Conservation (phyloP, 1,140 invertebrate genomes). For the Campodea augens region DNA sequence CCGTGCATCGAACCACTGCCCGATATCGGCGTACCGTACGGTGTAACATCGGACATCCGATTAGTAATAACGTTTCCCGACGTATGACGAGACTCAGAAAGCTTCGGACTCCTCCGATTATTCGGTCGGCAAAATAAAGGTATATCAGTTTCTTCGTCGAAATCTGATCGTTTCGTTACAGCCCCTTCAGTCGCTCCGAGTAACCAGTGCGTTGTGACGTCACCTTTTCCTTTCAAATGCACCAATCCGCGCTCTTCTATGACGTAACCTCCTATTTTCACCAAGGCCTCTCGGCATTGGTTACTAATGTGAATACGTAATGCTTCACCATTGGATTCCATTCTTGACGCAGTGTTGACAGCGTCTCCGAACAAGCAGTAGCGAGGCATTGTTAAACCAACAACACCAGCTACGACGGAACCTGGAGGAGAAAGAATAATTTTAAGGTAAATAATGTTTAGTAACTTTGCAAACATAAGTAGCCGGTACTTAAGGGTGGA, state of each 20-base stretch:
- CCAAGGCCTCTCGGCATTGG: conserved; percentile 61
- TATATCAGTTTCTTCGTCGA: conserved; percentile 56
- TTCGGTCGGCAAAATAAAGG: conserved; percentile 51
- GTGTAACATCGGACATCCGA: too few relatives aligned
- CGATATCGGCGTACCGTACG: conserved; percentile 37
- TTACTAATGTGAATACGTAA: conserved; percentile 78
- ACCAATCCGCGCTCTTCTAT: conserved; percentile 67
- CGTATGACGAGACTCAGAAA: conserved; percentile 31
- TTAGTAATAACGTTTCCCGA: too few relatives aligned
- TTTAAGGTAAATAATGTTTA: too few relatives aligned
- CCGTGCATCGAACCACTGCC: conserved; percentile 15
- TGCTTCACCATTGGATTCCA: conserved; percentile 86
- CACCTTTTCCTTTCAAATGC: conserved; percentile 77
- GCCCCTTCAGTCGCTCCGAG: conserved; percentile 51
- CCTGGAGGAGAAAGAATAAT: conserved; percentile 28
- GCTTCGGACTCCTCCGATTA: conserved; percentile 43
- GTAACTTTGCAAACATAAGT: too few relatives aligned
- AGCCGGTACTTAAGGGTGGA: too few relatives aligned
- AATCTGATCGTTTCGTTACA: conserved; percentile 59
- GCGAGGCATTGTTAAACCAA: conserved; percentile 89
- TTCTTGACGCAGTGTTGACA: conserved; percentile 79
- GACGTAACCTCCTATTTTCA: conserved; percentile 69
- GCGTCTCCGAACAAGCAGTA: conserved; percentile 91
- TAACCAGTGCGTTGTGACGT: conserved; percentile 73
- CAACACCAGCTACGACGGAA: conserved; percentile 81